These are phyloP conservation scores for Riptortus pedestris DNA, from an alignment of 1,140 invertebrate species.

Conservation along the genomic window DNA sequence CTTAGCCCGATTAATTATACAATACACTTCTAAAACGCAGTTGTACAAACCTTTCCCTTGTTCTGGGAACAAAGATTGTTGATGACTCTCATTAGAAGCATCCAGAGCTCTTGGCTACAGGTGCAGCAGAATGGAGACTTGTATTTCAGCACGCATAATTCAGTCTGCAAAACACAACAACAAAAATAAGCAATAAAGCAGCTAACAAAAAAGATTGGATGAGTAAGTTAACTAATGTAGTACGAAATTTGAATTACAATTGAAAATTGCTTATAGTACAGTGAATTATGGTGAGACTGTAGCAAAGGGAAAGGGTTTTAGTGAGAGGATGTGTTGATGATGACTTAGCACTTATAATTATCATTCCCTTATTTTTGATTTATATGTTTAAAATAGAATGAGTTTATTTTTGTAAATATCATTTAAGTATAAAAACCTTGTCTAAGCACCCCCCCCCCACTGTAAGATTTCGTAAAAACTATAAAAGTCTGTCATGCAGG, in stretches of 20 bases:
- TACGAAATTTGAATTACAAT: background rate
- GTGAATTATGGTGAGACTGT: background rate
- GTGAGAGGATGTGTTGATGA: background rate
- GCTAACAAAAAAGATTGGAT: background rate
- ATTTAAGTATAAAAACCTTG: too few species aligned
- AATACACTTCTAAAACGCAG: too few species aligned
- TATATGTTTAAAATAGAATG: too few species aligned
- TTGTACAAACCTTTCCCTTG: background rate
- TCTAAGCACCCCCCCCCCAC: too few species aligned
- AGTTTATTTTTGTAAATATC: too few species aligned
- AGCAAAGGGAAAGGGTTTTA: background rate
- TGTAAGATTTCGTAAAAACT: too few species aligned
- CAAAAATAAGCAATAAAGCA: background rate
- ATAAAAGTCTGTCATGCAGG: too few species aligned
- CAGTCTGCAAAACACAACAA: constrained; percentile 33
- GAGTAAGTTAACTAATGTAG: background rate
- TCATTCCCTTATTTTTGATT: too few species aligned
- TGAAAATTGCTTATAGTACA: background rate
- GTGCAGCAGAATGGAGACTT: constrained; percentile 40
- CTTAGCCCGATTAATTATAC: too few species aligned
- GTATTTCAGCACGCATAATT: constrained; percentile 33
- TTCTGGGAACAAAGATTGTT: background rate
- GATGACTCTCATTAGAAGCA: constrained; percentile 31
- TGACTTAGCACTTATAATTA: background rate
- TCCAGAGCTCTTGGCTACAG: constrained; percentile 41